A percentile compares a stretch with the other conserved stretches of the same genome.
phyloP scores from a whole-genome alignment of 2,113 vertebrate genomes.

The Pipa parva region DNA sequence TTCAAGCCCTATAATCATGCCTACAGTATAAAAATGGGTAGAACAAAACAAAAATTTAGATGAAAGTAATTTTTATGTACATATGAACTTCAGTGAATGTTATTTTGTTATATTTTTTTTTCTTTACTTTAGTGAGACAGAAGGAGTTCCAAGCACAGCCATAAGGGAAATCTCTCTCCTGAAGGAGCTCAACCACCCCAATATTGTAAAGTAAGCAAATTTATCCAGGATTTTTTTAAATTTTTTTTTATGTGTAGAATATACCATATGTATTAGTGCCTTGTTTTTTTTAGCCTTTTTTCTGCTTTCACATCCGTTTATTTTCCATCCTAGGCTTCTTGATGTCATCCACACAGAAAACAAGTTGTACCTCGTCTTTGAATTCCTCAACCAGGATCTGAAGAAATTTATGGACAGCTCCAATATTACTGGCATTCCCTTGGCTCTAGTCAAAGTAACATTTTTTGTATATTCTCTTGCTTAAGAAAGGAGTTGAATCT shows the following conservation, averaged over 20 bases:
- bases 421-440: conserved; percentile 78
- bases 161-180: conserved; percentile 91
- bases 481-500: no score
- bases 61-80: no score
- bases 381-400: conserved; percentile 92
- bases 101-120: background rate
- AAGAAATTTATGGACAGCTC: conserved; percentile 96
- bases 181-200: conserved; percentile 89
- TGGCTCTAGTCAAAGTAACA: conserved; percentile 86
- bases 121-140: conserved; percentile 75
- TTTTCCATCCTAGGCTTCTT: conserved; percentile 64
- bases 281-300: conserved; percentile 2
- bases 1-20: no score
- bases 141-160: conserved; percentile 89
- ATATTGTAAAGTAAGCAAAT: conserved; percentile 86
- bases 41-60: no score
- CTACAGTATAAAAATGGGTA: no score
- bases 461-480: no score
- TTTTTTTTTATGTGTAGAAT: accelerated
- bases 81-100: no score
- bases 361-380: conserved; percentile 93
- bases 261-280: background rate
- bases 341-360: conserved; percentile 97
- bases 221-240: no score
- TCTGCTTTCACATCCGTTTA: conserved; percentile 6